Percentiles rank a stretch among this genome's conserved stretches.
Evolutionary conservation across 2,797 vertebrate species (phyloP).

Genomic region (Nyctibius grandis): DNA sequence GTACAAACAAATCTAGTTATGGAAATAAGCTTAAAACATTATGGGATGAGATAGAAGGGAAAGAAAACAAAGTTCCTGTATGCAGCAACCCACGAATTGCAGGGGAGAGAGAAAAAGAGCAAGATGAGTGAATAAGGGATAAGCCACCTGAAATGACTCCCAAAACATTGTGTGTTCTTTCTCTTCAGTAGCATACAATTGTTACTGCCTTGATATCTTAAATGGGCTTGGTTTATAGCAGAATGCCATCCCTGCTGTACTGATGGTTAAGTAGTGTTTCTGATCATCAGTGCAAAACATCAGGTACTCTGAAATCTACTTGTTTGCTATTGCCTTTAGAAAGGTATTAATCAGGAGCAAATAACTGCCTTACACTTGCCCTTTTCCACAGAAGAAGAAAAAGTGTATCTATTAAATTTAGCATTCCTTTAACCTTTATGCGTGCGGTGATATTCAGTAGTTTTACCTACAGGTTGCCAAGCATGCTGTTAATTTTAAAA

Average conservation of each 20-base stretch:
- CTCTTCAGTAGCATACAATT: background rate
- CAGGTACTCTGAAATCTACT: background rate
- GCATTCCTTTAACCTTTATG: background rate
- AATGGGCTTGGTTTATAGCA: background rate
- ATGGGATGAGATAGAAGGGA: background rate
- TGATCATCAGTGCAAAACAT: background rate
- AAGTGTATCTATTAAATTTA: background rate
- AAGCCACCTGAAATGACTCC: background rate
- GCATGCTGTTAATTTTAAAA: accelerated
- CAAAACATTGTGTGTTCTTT: background rate
- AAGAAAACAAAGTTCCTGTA: background rate
- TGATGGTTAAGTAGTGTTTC: background rate
- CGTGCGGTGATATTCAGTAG: accelerated
- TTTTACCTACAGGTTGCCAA: background rate
- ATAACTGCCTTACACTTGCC: background rate
- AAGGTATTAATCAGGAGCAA: background rate
- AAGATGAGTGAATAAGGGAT: background rate
- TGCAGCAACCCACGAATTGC: background rate
- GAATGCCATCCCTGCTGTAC: background rate
- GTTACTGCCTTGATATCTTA: background rate
- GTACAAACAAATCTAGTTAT: background rate
- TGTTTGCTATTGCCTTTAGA: background rate
- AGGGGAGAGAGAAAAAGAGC: background rate
- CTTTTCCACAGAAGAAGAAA: background rate
- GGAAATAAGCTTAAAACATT: background rate